Percentiles rank a stretch among this genome's conserved stretches.
These are phyloP conservation scores for Chrysemys picta DNA, from an alignment of 2,113 vertebrate species.

Conservation along the genomic window DNA sequence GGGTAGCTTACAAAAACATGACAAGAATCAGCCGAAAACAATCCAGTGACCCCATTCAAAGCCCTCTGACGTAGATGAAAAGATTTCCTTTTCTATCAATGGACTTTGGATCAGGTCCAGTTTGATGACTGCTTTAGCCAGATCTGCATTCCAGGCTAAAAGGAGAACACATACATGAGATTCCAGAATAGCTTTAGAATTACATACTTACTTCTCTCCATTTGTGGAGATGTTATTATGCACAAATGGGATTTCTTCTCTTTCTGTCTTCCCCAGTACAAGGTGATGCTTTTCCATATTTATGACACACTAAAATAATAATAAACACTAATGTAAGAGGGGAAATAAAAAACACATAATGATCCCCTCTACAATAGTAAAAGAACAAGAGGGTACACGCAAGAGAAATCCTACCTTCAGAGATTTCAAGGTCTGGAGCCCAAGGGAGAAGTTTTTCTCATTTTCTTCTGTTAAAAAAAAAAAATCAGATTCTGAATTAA, in stretches of 20 bases:
- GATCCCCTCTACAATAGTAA: background rate
- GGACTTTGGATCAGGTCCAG: fast-evolving
- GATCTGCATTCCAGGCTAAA: background rate
- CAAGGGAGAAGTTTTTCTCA: slow-evolving; percentile 84
- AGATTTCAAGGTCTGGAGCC: slow-evolving; percentile 86
- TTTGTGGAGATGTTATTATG: slow-evolving; percentile 38
- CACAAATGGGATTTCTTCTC: slow-evolving; percentile 86
- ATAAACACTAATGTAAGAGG: slow-evolving; percentile 8
- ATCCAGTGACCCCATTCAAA: background rate
- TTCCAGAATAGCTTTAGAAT: background rate
- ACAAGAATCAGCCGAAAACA: background rate
- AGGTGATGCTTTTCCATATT: slow-evolving; percentile 89
- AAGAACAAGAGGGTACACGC: background rate
- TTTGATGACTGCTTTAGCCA: background rate
- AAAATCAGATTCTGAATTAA: background rate
- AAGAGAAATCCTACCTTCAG: slow-evolving; percentile 83
- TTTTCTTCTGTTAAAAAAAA: slow-evolving; percentile 80
- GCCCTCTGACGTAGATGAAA: background rate
- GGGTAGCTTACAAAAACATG: background rate
- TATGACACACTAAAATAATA: slow-evolving; percentile 85
- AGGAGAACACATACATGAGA: background rate
- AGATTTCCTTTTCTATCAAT: background rate
- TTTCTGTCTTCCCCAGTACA: slow-evolving; percentile 82
- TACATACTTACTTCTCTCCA: slow-evolving; percentile 78
- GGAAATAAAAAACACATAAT: background rate